Evolutionary conservation across 2,888 invertebrate genomes (phyloP).

Genomic region (Ennomos quercinarius): DNA sequence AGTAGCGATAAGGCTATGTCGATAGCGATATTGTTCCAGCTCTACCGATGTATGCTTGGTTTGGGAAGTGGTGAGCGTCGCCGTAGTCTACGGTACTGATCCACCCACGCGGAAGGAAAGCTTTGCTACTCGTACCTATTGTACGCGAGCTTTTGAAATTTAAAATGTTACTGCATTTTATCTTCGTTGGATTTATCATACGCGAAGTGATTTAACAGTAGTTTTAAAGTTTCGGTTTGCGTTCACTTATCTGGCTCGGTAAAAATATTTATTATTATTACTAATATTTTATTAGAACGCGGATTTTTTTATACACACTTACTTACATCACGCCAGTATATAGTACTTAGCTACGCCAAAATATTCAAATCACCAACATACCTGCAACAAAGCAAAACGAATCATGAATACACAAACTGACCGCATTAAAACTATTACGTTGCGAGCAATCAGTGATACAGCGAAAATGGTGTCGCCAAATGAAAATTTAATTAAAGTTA

Average conservation of each 20-base stretch:
- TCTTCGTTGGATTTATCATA: constrained; percentile 21
- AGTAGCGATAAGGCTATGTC: constrained; percentile 4
- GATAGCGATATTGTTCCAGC: background rate
- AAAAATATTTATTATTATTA: too few species aligned
- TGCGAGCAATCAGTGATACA: constrained; percentile 24
- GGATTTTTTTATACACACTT: too few species aligned
- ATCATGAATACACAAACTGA: constrained; percentile 22
- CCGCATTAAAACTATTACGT: constrained; percentile 28
- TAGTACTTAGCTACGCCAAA: too few species aligned
- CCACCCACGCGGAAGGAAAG: constrained; percentile 31
- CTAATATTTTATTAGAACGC: too few species aligned
- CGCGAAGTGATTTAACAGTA: constrained; percentile 12
- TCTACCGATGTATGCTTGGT: constrained; percentile 20
- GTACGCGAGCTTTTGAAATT: constrained; percentile 23
- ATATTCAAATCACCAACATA: constrained; percentile 69
- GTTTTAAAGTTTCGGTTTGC: constrained; percentile 4
- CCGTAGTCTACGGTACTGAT: constrained; percentile 9
- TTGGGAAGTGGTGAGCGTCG: constrained; percentile 19
- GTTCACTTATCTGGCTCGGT: too few species aligned
- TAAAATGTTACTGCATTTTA: constrained; percentile 33
- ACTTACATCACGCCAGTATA: too few species aligned
- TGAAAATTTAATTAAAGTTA: constrained; percentile 57
- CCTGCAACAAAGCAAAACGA: constrained; percentile 63
- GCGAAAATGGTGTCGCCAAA: constrained; percentile 17
- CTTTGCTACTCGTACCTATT: constrained; percentile 23